phyloP scores from a whole-genome alignment of 2,888 invertebrate genomes.

The Pantelozetes paolii region DNA sequence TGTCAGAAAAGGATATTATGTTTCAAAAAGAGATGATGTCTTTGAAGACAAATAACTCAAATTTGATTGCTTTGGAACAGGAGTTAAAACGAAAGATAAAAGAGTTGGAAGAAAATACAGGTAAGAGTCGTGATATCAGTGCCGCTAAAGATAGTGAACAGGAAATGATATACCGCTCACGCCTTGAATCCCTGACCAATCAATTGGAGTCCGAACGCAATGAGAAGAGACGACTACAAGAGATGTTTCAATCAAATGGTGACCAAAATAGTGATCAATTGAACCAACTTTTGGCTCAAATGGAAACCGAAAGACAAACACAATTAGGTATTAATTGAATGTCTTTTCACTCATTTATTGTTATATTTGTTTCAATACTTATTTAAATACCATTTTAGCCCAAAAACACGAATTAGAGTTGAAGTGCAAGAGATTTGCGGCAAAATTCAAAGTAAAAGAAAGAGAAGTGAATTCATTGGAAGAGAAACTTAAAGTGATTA shows the following conservation, averaged over 20 bases:
- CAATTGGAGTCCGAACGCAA: conserved; percentile 21
- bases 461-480: conserved; percentile 33
- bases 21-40: background rate
- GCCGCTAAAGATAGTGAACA: background rate
- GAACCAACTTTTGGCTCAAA: conserved; percentile 5
- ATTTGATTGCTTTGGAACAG: background rate
- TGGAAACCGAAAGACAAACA: conserved; percentile 12
- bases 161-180: conserved; percentile 6
- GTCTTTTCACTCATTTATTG: background rate
- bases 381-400: conserved; percentile 11
- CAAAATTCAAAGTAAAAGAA: conserved; percentile 40
- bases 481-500: conserved; percentile 24
- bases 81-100: conserved; percentile 15
- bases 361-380: background rate
- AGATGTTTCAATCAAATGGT: background rate
- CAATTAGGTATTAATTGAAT: background rate
- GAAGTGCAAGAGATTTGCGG: conserved; percentile 26
- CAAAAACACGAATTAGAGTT: conserved; percentile 39
- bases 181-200: background rate
- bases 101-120: conserved; percentile 21
- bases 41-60: background rate
- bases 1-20: background rate
- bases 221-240: conserved; percentile 17
- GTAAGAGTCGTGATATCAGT: background rate
- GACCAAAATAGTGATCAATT: background rate